Conservation (phyloP, 2,797 vertebrate genomes). For the Chaenodraco wilsoni region DNA sequence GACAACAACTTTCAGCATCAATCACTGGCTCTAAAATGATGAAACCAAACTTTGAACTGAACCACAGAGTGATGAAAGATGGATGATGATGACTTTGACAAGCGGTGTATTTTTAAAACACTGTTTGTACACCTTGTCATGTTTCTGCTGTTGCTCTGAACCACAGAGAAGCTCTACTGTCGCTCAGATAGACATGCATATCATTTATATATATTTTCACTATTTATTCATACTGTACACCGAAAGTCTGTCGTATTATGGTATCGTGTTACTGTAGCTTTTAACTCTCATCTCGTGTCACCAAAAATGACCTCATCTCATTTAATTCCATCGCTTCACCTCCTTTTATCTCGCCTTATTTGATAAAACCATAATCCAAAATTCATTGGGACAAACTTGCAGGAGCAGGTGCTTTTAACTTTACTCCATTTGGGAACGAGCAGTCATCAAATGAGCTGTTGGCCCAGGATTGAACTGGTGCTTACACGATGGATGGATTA, state of each 20-base stretch:
- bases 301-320: neutral
- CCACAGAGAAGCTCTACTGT: neutral
- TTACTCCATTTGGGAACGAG: too few species aligned
- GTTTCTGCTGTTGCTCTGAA: neutral
- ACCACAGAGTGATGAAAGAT: constrained; percentile 29
- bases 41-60: constrained; percentile 40
- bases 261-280: neutral
- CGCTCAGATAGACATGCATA: neutral
- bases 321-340: neutral
- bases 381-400: too few species aligned
- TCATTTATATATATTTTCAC: too few species aligned
- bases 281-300: neutral
- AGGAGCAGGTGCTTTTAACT: too few species aligned
- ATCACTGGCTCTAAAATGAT: constrained; percentile 24
- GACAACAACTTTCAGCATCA: constrained; percentile 47
- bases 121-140: constrained; percentile 1
- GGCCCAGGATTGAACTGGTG: too few species aligned
- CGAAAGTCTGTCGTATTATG: neutral
- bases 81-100: constrained; percentile 26
- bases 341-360: neutral
- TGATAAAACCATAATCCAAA: neutral
- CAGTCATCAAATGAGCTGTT: too few species aligned
- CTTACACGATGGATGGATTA: too few species aligned
- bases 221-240: neutral
- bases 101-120: constrained; percentile 47